Base-by-base conservation (phyloP, 35 echinoderm and acorn worm species). In the Apostichopus japonicus region DNA sequence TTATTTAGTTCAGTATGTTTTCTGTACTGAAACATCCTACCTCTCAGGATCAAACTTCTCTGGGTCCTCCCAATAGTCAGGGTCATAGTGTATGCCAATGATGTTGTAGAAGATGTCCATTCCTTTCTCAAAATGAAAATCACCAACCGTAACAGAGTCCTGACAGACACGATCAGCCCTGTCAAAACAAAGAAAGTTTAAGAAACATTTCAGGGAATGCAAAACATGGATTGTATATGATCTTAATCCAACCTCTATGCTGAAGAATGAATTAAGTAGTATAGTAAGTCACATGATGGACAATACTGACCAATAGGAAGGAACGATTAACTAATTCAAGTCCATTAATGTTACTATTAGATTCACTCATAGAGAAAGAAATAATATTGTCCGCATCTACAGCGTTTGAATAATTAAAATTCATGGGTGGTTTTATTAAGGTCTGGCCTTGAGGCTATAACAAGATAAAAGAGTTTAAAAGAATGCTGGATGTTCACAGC, bases 41-140 rank as follows among this genome's bases (percentile, higher is more conserved):
- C 95, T 96, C 22, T 93, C 92, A 53, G 95, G 95, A 78, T 96
- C 95, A 91, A 96, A 96, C 63, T 91, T 94, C 53, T 96, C 95
- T 51, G 95, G 95, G 10, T 96, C 87, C 11, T 92, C 84, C 95
- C 95, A 96, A 54, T 84, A 91, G 4, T 94, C 24, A 52, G 86
- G 86, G 73, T 96, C 88, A 79, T 86, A 92, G 72, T 96, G 95
- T 11, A 96, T 75, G 25, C 24, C 72, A 25, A 65, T 93, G 1
- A 96, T 44, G 62, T 81, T 54, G n/a, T 89, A 87, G 10, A 93
- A 77, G 19, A 96, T 77, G 23, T 17, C 16, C 16, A 63, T 57
- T 24, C 92, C 95, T 83, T 96, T 93, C 19, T 63, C 53, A 21
- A 96, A 56, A 13, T 86, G 88, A 14, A 83, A 21, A 16, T 79